Evolutionary conservation across 2,888 invertebrate species (phyloP).

Genomic region (Molorchus minor): DNA sequence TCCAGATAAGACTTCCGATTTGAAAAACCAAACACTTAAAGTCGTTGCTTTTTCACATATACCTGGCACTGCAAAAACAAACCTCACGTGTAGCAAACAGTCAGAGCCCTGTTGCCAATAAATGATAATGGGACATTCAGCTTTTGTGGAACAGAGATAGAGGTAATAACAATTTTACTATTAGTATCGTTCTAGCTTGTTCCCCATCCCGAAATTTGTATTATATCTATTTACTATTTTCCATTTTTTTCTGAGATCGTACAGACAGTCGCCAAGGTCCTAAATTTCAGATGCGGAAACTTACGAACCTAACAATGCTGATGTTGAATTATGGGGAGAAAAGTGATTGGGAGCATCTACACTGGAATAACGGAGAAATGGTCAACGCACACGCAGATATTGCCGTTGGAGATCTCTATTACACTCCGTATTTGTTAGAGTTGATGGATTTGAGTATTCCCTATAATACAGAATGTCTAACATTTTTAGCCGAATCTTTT

Average conservation of each 20-base stretch:
- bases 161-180: constrained; percentile 62
- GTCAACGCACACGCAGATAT: constrained; percentile 73
- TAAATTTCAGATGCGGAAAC: constrained; percentile 77
- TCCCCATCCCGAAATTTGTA: constrained; percentile 10
- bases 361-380: constrained; percentile 81
- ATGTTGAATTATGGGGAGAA: constrained; percentile 75
- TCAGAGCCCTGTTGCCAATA: constrained; percentile 41
- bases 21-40: constrained; percentile 68
- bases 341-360: constrained; percentile 71
- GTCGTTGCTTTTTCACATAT: constrained; percentile 75
- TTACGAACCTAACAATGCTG: constrained; percentile 72
- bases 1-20: constrained; percentile 69
- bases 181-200: too few species aligned
- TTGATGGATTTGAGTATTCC: constrained; percentile 79
- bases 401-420: constrained; percentile 80
- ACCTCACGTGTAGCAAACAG: constrained; percentile 35
- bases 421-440: constrained; percentile 73
- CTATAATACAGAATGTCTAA: constrained; percentile 84
- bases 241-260: constrained; percentile 67
- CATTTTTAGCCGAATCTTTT: constrained; percentile 82
- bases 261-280: constrained; percentile 70
- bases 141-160: constrained; percentile 74
- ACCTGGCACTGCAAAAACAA: constrained; percentile 67
- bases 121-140: constrained; percentile 19
- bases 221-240: neutral